phyloP scores from a whole-genome alignment of 2,888 invertebrate genomes.

The Lordiphosa andalusiaca region DNA sequence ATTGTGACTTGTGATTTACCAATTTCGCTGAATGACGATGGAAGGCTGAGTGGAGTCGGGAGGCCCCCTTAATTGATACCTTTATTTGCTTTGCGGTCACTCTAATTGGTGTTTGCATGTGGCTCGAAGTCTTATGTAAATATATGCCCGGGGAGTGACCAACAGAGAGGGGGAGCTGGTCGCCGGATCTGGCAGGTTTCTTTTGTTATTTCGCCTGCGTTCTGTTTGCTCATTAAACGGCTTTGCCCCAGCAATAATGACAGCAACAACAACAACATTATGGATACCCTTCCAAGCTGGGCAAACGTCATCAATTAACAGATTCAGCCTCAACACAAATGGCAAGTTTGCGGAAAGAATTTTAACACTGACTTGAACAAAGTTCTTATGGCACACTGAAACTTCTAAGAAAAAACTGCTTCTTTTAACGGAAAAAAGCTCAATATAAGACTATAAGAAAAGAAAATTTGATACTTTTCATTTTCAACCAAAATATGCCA shows the following conservation, averaged over 20 bases:
- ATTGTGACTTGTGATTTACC: slow-evolving; percentile 37
- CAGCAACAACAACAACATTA: neutral
- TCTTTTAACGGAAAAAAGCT: no score
- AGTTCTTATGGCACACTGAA: slow-evolving; percentile 7
- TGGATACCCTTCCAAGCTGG: slow-evolving; percentile 2
- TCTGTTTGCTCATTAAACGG: slow-evolving; percentile 75
- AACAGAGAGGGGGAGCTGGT: slow-evolving; percentile 12
- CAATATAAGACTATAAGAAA: no score
- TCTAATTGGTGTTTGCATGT: slow-evolving; percentile 75
- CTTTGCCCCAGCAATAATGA: slow-evolving; percentile 41
- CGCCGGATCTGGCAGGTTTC: slow-evolving; percentile 16
- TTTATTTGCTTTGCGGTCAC: slow-evolving; percentile 72
- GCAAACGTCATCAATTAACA: slow-evolving; percentile 66
- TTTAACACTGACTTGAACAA: slow-evolving; percentile 39
- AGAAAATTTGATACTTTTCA: no score
- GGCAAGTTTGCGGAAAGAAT: slow-evolving; percentile 71
- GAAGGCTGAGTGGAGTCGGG: slow-evolving; percentile 21
- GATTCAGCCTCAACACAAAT: slow-evolving; percentile 37
- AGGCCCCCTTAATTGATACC: slow-evolving; percentile 69
- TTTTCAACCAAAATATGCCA: no score
- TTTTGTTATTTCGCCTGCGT: slow-evolving; percentile 74
- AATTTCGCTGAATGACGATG: slow-evolving; percentile 30
- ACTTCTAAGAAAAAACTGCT: no score
- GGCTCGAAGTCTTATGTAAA: slow-evolving; percentile 73
- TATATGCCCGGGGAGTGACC: slow-evolving; percentile 57